phyloP scores from a whole-genome alignment of 1,140 invertebrate genomes.

The Intoshia linei region DNA sequence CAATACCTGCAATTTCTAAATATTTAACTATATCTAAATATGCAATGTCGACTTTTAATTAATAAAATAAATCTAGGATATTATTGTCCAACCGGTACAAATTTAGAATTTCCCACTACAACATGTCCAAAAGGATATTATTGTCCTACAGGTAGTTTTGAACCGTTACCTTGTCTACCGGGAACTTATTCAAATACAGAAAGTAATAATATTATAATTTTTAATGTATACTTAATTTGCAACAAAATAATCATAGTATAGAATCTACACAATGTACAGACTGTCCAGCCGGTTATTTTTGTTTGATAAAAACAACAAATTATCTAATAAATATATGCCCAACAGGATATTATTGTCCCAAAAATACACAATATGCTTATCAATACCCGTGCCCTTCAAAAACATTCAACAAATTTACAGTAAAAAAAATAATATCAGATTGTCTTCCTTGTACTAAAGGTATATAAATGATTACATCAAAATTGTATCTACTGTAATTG shows the following conservation, averaged over 20 bases:
- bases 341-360: constrained; percentile 14
- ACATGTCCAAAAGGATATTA: constrained; percentile 5
- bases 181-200: too few species aligned
- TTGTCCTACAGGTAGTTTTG: constrained; percentile 2
- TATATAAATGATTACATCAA: too few species aligned
- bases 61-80: too few species aligned
- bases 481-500: too few species aligned
- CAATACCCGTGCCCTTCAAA: constrained; percentile 13
- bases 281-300: constrained; percentile 16
- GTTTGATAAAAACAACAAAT: constrained; percentile 12
- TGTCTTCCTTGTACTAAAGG: constrained; percentile 13
- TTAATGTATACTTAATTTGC: too few species aligned
- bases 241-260: too few species aligned
- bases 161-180: constrained; percentile 4
- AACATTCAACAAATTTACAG: constrained; percentile 14
- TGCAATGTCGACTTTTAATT: too few species aligned
- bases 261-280: constrained; percentile 13
- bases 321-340: constrained; percentile 12
- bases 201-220: too few species aligned
- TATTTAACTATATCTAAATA: too few species aligned
- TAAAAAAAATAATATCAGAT: constrained; percentile 8
- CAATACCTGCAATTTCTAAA: too few species aligned
- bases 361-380: constrained; percentile 9
- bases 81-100: constrained; percentile 17
- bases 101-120: too few species aligned